These are phyloP conservation scores for Tribolium madens DNA, from an alignment of 1,140 invertebrate genomes.

Conservation along the genomic window DNA sequence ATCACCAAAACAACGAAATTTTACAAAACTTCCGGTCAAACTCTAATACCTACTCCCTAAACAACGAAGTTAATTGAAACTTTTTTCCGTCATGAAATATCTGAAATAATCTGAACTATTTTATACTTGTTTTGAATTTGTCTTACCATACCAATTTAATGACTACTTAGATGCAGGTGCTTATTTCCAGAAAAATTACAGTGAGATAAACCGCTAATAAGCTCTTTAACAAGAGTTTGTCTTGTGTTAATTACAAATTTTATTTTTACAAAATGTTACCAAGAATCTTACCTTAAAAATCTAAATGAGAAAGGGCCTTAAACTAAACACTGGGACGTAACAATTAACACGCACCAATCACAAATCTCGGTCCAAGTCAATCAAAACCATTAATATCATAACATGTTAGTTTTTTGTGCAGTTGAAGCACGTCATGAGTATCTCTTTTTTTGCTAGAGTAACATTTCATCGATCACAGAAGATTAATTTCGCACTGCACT, in stretches of 20 bases:
- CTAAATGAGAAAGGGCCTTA: neutral
- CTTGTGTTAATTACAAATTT: neutral
- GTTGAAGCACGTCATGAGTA: neutral
- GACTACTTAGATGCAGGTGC: neutral
- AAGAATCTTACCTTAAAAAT: slow-evolving; percentile 39
- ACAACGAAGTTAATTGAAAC: no score
- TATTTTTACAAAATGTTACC: neutral
- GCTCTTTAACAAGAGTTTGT: neutral
- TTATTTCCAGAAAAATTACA: neutral
- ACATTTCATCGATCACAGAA: slow-evolving; percentile 47
- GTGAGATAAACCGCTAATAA: neutral
- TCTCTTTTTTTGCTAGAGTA: no score
- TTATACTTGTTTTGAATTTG: neutral
- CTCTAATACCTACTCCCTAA: neutral
- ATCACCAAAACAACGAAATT: slow-evolving; percentile 48
- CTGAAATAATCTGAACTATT: no score
- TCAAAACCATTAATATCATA: slow-evolving; percentile 27
- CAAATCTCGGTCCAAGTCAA: slow-evolving; percentile 16
- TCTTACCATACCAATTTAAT: neutral
- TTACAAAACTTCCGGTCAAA: slow-evolving; percentile 38
- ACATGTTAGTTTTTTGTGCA: slow-evolving; percentile 41
- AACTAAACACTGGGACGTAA: slow-evolving; percentile 28
- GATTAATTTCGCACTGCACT: neutral
- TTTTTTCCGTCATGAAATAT: no score
- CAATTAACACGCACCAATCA: slow-evolving; percentile 8